Evolutionary conservation across 2,797 vertebrate genomes (phyloP), one percentile per base, ranked within the genome.

Genomic region (Gymnoscopelus braueri): DNA sequence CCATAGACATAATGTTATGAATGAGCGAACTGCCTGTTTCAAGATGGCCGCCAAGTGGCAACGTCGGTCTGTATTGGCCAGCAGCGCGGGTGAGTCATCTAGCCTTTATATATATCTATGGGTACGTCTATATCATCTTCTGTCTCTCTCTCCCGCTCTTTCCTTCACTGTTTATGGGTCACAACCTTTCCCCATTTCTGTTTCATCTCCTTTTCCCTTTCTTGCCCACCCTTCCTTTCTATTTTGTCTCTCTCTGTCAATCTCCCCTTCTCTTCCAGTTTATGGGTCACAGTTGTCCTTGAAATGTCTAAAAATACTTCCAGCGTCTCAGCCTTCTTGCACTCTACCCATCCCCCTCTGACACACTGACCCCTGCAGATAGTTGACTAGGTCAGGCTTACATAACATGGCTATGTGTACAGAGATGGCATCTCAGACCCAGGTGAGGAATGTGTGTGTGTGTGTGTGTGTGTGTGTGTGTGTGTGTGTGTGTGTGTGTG

Each of bases 361-460:
- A 88, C 85, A 91, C 77, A 80, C 77, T 91, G 89, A 92, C 87
- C 88, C 71, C 71, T 60, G 70, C 66, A 63, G 51, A 61, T 55
- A 69, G 68, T 77, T 75, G 63, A 84, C 64, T 71, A 51, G 76
- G 77, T 75, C 63, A 13, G 14, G 57, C 69, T 89, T 88, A 89
- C 83, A 59, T 82, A 87, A 90, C 71, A 50, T 51, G 39, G 59
- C 68, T 59, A 62, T 82, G 85, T 66, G 77, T 78, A 69, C 74
- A 76, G 76, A 63, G 47, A 74, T 67, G 87, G 69, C 62, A 47
- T 84, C 72, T 90, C 50, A 74, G 74, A 85, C 35, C 65, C 72
- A 80, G 81, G 78, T 90, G 89, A 83, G 85, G 89, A 92, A 88
- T 89, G 80, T 85, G 62, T 50, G 26, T 81, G 82, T 73, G 50